Evolutionary conservation across 2,888 invertebrate genomes (phyloP), one percentile per base, ranked within the genome.

Genomic region (Sericinus montela): DNA sequence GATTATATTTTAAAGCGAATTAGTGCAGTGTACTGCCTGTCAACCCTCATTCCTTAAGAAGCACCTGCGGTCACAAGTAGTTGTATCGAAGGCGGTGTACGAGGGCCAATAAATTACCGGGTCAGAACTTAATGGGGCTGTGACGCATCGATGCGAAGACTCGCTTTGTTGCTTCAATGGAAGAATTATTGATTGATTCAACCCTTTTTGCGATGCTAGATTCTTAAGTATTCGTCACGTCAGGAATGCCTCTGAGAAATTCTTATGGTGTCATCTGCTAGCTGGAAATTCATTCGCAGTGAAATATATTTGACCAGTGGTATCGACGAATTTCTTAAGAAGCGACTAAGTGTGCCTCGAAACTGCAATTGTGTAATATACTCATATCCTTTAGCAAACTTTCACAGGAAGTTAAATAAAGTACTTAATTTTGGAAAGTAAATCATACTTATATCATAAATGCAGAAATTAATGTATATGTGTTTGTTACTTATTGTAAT

Each of bases 31-130:
- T 19, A 19, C 3, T 19, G n/a, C 19, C 16, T 57, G 68, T 30
- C 77, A 82, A 55, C 85, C 85, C 84, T 84, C 62, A 55, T 68
- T 74, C 64, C 79, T 82, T 76, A 75, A 78, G 78, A 73, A 63
- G 73, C 86, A 86, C 84, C 83, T 85, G 85, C 75, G 80, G 77
- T 78, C 80, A 77, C 80, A 82, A 79, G 80, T 78, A 83, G 80
- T 78, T 73, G 71, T 71, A 66, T 64, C 72, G 69, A 76, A 79
- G 76, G 64, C 64, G 65, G 61, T 55, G 63, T 60, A 59, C 59
- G 56, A 67, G 79, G 80, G 72, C 79, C 74, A 75, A 86, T 86
- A 84, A 88, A 85, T 87, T 79, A 80, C 75, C 69, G 60, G 79
- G 81, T 79, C 85, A 77, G 85, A 88, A 87, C 63, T 57, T 60